Conservation (phyloP, 1,140 invertebrate species). For the Drosophila pallidifrons region DNA sequence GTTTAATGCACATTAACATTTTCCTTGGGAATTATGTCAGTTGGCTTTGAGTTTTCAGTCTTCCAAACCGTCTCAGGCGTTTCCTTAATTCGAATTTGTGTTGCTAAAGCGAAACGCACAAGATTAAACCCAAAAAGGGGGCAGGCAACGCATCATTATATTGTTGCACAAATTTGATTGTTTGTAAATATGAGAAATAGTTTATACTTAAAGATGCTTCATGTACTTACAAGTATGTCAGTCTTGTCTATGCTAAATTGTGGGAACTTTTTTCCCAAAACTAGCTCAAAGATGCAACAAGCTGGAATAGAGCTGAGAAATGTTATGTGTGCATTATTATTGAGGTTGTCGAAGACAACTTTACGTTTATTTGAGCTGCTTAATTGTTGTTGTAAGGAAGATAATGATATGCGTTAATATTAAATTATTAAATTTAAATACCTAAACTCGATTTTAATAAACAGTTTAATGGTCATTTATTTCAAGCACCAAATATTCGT, state of each 20-base stretch:
- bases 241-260: slow-evolving; percentile 14
- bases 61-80: neutral
- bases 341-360: slow-evolving; percentile 13
- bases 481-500: too few species aligned
- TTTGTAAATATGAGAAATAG: slow-evolving; percentile 45
- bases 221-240: slow-evolving; percentile 5
- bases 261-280: slow-evolving; percentile 25
- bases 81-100: slow-evolving; percentile 35
- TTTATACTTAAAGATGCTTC: slow-evolving; percentile 15
- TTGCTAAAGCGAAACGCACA: slow-evolving; percentile 42
- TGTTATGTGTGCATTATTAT: slow-evolving; percentile 18
- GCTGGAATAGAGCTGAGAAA: neutral
- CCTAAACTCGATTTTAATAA: too few species aligned
- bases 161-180: slow-evolving; percentile 47
- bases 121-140: neutral
- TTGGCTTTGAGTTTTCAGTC: slow-evolving; percentile 39
- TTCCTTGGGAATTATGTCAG: slow-evolving; percentile 76
- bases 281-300: slow-evolving; percentile 3
- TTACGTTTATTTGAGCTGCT: neutral
- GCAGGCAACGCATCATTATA: slow-evolving; percentile 1
- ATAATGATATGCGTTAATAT: too few species aligned
- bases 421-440: too few species aligned
- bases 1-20: slow-evolving; percentile 72
- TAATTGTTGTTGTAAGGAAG: neutral
- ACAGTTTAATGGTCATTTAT: too few species aligned